phyloP scores from a whole-genome alignment of 2,113 vertebrate genomes.

The Camelus bactrianus region DNA sequence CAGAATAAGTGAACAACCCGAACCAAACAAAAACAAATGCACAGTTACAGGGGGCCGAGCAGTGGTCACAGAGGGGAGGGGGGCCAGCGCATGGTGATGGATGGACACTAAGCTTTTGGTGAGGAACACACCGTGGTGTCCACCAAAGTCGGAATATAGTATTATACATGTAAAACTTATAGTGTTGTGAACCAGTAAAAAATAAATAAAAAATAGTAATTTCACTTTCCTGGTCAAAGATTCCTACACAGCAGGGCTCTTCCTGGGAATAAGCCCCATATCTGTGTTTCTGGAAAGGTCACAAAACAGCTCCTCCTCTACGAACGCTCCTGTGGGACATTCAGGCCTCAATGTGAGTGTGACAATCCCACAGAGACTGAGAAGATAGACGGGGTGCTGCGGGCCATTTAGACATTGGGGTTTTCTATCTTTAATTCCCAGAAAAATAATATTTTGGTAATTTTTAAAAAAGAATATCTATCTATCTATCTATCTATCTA shows the following conservation, averaged over 20 bases:
- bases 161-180: too few species aligned
- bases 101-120: too few species aligned
- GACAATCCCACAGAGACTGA: background rate
- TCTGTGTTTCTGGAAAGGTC: background rate
- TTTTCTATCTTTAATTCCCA: background rate
- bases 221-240: accelerated
- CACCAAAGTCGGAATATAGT: too few species aligned
- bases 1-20: too few species aligned
- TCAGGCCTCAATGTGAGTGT: background rate
- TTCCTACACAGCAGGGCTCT: background rate
- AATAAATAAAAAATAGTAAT: too few species aligned
- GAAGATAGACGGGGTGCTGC: background rate
- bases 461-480: background rate
- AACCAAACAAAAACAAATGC: too few species aligned
- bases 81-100: too few species aligned
- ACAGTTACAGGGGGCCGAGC: too few species aligned
- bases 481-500: too few species aligned
- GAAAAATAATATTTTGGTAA: background rate
- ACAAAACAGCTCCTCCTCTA: background rate
- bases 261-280: background rate
- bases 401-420: background rate
- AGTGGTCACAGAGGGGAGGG: too few species aligned
- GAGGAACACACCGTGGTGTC: too few species aligned
- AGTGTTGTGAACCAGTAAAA: too few species aligned
- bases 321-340: background rate